Evolutionary conservation across 2,888 invertebrate genomes (phyloP), one percentile per base, ranked within the genome.

Genomic region (Lathronympha strigana): DNA sequence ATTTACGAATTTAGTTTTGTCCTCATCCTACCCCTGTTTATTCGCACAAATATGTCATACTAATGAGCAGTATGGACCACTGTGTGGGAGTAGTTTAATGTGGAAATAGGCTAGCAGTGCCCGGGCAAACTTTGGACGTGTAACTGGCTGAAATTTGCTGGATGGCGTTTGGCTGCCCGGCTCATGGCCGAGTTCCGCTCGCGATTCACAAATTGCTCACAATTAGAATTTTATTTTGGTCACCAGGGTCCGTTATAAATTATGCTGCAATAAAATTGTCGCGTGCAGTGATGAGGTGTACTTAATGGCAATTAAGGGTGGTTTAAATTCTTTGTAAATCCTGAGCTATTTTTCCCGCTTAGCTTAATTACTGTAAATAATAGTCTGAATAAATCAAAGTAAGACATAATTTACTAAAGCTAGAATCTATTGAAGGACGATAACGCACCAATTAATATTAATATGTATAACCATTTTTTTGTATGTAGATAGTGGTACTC

Each of bases 81-180:
- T 33, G 17, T 21, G 53, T 23, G 43, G 43, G n/a, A 45, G 28
- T 64, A 45, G 58, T 64, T 64, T 45, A 58, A 51, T 45, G 31
- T 45, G 53, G 53, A 62, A 60, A 28, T 60, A 40, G 38, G 61
- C 54, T 31, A 28, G 38, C n/a, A 38, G 23, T 23, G n/a, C 23
- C 36, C 58, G 23, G 66, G 21, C 31, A 28, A 70, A 70, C 67
- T 70, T 70, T 64, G 25, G 61, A 43, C 61, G 43, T 49, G 50
- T 63, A 68, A 71, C 78, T 77, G 77, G 72, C 75, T 72, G 73
- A 81, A 81, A 82, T 82, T 83, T 81, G 80, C 81, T 81, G 80
- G 71, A 72, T 70, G 62, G 69, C 68, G 72, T 72, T 73, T 66
- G 60, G 70, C 69, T 67, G 70, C 54, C 57, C 58, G 74, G 74